These are phyloP conservation scores for Zapornia atra DNA, from an alignment of 2,113 vertebrate species.

Conservation along the genomic window DNA sequence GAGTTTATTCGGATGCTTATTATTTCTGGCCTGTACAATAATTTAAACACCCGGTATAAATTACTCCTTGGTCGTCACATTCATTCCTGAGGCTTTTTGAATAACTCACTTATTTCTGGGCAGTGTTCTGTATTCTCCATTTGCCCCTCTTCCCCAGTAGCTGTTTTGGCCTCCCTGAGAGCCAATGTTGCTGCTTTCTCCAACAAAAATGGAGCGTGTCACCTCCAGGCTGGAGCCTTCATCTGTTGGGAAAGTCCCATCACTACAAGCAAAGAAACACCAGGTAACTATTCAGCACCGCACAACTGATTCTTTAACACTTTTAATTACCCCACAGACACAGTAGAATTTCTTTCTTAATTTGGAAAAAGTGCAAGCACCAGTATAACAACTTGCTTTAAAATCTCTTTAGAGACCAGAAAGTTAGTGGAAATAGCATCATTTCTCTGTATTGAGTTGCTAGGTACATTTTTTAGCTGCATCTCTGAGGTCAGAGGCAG, in stretches of 20 bases:
- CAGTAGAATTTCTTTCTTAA: background rate
- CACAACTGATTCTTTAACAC: background rate
- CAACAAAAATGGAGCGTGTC: slow-evolving; percentile 56
- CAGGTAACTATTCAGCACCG: background rate
- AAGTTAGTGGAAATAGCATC: background rate
- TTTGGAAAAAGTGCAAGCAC: background rate
- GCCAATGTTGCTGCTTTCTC: slow-evolving; percentile 66
- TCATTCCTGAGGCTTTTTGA: slow-evolving; percentile 12
- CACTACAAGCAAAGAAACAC: slow-evolving; percentile 43
- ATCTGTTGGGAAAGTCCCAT: slow-evolving; percentile 65
- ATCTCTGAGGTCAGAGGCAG: background rate
- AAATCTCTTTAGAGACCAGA: background rate
- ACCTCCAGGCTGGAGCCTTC: slow-evolving; percentile 64
- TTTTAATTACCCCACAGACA: background rate
- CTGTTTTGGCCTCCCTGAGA: slow-evolving; percentile 67
- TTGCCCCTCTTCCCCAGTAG: slow-evolving; percentile 71
- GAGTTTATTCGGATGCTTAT: slow-evolving; percentile 43
- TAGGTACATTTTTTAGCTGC: background rate
- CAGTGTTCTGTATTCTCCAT: slow-evolving; percentile 61
- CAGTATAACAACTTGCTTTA: background rate
- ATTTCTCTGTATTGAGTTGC: background rate
- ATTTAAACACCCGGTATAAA: background rate
- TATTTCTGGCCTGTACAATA: slow-evolving; percentile 51
- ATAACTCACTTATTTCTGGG: slow-evolving; percentile 73
- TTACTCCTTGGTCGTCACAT: background rate